Percentiles rank a stretch among this genome's conserved stretches.
phyloP scores from a whole-genome alignment of 2,113 vertebrate species.

The Cyprinus carpio region DNA sequence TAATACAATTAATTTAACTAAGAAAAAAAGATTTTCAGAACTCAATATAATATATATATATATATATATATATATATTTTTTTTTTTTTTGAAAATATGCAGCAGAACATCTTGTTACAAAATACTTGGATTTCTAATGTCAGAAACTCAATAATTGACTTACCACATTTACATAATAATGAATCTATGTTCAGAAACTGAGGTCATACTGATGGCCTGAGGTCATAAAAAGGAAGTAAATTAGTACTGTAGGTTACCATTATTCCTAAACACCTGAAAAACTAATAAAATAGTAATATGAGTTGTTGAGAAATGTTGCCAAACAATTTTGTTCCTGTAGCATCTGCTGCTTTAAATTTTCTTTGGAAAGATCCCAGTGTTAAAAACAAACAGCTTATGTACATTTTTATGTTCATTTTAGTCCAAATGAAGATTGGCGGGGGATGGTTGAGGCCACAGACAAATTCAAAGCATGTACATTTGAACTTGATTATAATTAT shows the following conservation, averaged over 20 bases:
- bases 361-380: too few relatives aligned
- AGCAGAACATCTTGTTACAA: not conserved
- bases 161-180: not conserved
- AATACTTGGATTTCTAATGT: not conserved
- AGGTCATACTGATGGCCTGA: not conserved
- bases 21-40: too few relatives aligned
- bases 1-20: not conserved
- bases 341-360: not conserved
- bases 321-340: not conserved
- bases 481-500: too few relatives aligned
- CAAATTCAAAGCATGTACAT: not conserved
- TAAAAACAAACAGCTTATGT: too few relatives aligned
- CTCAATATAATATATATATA: too few relatives aligned
- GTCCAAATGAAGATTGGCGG: not conserved
- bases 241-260: not conserved
- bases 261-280: not conserved
- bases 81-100: not conserved
- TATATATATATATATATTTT: too few relatives aligned
- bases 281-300: too few relatives aligned
- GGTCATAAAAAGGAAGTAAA: not conserved
- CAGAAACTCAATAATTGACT: not conserved
- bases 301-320: too few relatives aligned
- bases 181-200: not conserved
- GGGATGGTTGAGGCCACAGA: not conserved
- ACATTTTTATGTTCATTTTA: not conserved